Evolutionary conservation across 2,888 invertebrate species (phyloP).

Genomic region (Acrobasis consociella): DNA sequence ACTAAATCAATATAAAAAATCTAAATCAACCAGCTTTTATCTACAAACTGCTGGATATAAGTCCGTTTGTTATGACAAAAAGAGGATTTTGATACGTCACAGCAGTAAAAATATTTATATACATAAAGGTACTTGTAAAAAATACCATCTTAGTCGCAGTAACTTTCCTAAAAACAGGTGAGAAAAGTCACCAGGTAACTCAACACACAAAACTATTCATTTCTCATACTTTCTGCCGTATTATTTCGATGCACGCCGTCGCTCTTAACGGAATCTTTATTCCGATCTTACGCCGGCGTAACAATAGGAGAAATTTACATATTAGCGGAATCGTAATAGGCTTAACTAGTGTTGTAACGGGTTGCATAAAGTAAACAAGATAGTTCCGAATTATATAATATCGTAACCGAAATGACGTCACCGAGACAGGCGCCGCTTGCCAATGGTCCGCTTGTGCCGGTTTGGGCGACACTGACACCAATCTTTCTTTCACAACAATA

Average conservation of each 20-base stretch:
- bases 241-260: conserved; percentile 29
- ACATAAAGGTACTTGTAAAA: neutral
- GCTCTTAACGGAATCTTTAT: conserved; percentile 33
- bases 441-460: conserved; percentile 58
- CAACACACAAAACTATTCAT: conserved; percentile 15
- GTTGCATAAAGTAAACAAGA: conserved; percentile 59
- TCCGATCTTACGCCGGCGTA: conserved; percentile 38
- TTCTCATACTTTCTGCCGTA: conserved; percentile 35
- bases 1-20: too few species aligned
- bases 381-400: conserved; percentile 64
- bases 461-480: conserved; percentile 72
- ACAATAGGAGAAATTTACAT: conserved; percentile 48
- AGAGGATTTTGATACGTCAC: too few species aligned
- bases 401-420: conserved; percentile 66
- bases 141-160: neutral
- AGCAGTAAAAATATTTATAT: too few species aligned
- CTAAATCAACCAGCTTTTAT: too few species aligned
- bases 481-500: conserved; percentile 71
- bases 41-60: too few species aligned
- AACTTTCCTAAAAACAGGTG: conserved; percentile 5
- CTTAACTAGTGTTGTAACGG: conserved; percentile 43
- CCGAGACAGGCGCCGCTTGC: conserved; percentile 56
- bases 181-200: neutral
- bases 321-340: conserved; percentile 32
- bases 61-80: too few species aligned